A percentile compares a stretch with the other conserved stretches of the same genome.
Conservation (phyloP, 2,113 vertebrate species). For the Halichoerus grypus region DNA sequence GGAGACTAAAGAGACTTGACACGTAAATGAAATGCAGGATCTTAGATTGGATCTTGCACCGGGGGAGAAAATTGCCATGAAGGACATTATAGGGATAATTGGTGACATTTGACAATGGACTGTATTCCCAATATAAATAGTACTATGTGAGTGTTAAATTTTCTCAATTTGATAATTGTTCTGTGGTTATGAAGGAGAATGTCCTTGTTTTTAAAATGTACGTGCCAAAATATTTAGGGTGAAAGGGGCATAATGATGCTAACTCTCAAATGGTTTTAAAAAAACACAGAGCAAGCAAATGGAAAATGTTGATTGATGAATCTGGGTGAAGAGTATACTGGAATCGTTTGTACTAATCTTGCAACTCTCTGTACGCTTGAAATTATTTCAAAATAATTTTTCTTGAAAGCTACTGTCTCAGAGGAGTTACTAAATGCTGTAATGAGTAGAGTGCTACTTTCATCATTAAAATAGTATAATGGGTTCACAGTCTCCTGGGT, state of each 20-base stretch:
- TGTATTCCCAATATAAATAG: neutral
- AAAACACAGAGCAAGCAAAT: neutral
- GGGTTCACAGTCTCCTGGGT: conserved; percentile 58
- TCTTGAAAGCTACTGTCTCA: conserved; percentile 60
- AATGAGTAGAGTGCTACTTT: conserved; percentile 56
- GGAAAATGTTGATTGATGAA: neutral
- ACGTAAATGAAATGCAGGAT: neutral
- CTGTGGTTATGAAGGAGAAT: conserved; percentile 18
- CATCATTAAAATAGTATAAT: conserved; percentile 74
- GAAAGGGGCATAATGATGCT: neutral
- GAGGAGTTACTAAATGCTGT: conserved; percentile 66
- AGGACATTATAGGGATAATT: neutral
- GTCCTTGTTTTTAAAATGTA: conserved; percentile 19
- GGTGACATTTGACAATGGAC: conserved; percentile 3
- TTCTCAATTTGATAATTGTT: conserved; percentile 21
- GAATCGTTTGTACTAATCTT: conserved; percentile 41
- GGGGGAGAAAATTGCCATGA: neutral
- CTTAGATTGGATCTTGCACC: neutral
- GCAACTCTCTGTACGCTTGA: neutral
- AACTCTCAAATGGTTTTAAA: conserved; percentile 6
- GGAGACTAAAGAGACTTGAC: conserved; percentile 35
- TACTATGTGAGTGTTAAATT: neutral
- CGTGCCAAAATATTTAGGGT: neutral
- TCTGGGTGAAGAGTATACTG: conserved; percentile 2
- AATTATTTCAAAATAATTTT: conserved; percentile 70